A percentile compares a stretch with the other conserved stretches of the same genome.
These are phyloP conservation scores for Rhynchonycteris naso DNA, from an alignment of 2,797 vertebrate species.

Conservation along the genomic window DNA sequence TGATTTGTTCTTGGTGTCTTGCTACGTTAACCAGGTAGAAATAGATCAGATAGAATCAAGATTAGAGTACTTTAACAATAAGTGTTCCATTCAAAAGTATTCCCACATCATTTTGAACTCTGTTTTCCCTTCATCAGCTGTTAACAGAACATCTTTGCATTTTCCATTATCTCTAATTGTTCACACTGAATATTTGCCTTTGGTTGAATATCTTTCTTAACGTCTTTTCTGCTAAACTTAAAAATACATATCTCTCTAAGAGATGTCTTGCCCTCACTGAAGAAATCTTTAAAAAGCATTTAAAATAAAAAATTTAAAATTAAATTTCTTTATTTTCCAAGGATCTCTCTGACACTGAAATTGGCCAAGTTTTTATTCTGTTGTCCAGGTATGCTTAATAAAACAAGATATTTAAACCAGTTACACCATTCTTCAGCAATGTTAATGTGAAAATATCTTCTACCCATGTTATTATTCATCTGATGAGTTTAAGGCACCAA, in stretches of 20 bases:
- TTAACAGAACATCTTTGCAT: background rate
- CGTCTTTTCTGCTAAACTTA: background rate
- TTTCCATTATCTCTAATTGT: background rate
- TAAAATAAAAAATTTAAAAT: background rate
- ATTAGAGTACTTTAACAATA: background rate
- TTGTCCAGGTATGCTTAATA: background rate
- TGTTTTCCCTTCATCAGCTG: background rate
- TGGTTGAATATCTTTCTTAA: background rate
- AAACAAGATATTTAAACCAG: background rate
- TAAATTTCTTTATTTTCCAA: background rate
- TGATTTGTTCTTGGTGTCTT: background rate
- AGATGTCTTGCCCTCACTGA: background rate
- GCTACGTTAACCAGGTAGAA: background rate
- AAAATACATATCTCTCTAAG: background rate
- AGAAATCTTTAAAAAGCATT: background rate
- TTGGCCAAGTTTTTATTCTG: background rate
- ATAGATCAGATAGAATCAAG: background rate
- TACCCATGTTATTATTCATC: background rate
- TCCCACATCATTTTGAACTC: background rate
- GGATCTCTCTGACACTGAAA: background rate
- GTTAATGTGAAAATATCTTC: conserved; percentile 1
- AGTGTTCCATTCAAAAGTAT: background rate
- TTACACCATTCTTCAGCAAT: background rate
- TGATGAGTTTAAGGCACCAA: background rate
- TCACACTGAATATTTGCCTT: background rate